These are phyloP conservation scores for Craseonycteris thonglongyai DNA, from an alignment of 2,113 vertebrate genomes.

Conservation along the genomic window DNA sequence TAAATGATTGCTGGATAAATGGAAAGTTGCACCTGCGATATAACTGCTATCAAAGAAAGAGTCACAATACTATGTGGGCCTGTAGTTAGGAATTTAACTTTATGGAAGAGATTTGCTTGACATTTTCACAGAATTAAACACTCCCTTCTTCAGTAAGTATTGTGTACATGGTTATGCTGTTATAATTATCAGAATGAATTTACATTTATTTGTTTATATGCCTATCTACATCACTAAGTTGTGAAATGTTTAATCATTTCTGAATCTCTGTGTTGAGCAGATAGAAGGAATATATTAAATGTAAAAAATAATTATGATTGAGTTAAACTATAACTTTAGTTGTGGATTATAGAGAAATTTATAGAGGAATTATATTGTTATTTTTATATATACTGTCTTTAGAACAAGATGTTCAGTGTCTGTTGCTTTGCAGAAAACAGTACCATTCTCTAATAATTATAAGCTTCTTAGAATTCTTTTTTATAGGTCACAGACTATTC, in stretches of 20 bases:
- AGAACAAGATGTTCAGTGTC: conserved; percentile 27
- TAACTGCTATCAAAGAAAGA: neutral
- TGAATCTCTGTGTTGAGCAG: neutral
- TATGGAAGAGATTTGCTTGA: neutral
- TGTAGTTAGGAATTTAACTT: neutral
- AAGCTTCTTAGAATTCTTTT: conserved; percentile 51
- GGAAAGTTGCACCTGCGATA: neutral
- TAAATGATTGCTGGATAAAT: neutral
- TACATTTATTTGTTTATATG: neutral
- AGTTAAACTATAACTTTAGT: neutral
- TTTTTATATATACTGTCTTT: conserved; percentile 7
- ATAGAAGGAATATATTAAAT: neutral
- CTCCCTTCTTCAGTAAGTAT: neutral
- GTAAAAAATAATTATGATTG: neutral
- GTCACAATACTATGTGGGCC: neutral
- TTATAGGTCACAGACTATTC: conserved; percentile 47
- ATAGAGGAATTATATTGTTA: neutral
- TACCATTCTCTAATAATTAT: conserved; percentile 26
- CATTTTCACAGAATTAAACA: neutral
- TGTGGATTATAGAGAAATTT: neutral
- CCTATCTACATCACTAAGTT: neutral
- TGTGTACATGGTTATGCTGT: neutral
- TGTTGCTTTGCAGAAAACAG: conserved; percentile 34
- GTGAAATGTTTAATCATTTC: neutral
- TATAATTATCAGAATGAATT: neutral